Percentiles rank a stretch among this genome's conserved stretches.
Evolutionary conservation across 1,140 invertebrate species (phyloP).

Genomic region (Cotesia typhae): DNA sequence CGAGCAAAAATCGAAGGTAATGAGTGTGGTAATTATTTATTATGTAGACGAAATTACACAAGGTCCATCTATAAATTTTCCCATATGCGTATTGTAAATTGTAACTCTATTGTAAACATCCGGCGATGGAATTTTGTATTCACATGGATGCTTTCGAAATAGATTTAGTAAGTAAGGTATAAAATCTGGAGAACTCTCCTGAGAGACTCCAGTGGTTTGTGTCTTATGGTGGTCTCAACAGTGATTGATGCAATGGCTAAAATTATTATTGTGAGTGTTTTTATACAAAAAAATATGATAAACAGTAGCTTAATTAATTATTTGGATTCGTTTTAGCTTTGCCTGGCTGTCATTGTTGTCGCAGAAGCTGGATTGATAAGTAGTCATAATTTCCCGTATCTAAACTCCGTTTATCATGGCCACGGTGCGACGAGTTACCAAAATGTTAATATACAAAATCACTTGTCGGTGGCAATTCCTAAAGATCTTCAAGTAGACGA

Average conservation of each 20-base stretch:
- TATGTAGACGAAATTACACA: background rate
- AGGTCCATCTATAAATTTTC: constrained; percentile 32
- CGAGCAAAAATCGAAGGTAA: too few relatives aligned
- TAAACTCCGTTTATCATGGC: constrained; percentile 52
- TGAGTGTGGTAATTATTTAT: background rate
- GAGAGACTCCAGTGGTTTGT: too few relatives aligned
- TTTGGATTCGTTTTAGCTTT: constrained; percentile 41
- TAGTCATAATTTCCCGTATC: constrained; percentile 50
- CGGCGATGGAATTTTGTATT: constrained; percentile 30
- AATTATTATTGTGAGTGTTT: background rate
- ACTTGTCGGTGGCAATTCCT: constrained; percentile 44
- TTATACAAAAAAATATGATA: background rate
- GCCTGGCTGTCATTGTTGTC: constrained; percentile 35
- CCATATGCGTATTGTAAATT: constrained; percentile 35
- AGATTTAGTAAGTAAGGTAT: too few relatives aligned
- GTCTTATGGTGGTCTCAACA: too few relatives aligned
- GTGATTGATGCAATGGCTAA: background rate
- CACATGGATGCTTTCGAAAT: background rate
- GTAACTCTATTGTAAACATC: constrained; percentile 52
- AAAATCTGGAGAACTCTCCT: too few relatives aligned
- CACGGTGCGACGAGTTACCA: constrained; percentile 58
- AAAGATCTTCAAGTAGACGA: constrained; percentile 42
- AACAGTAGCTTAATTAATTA: too few relatives aligned
- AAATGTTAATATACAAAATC: constrained; percentile 49
- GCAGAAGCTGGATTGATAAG: constrained; percentile 49